These are phyloP conservation scores for Ennomos quercinarius DNA, from an alignment of 2,888 invertebrate genomes.

Conservation along the genomic window DNA sequence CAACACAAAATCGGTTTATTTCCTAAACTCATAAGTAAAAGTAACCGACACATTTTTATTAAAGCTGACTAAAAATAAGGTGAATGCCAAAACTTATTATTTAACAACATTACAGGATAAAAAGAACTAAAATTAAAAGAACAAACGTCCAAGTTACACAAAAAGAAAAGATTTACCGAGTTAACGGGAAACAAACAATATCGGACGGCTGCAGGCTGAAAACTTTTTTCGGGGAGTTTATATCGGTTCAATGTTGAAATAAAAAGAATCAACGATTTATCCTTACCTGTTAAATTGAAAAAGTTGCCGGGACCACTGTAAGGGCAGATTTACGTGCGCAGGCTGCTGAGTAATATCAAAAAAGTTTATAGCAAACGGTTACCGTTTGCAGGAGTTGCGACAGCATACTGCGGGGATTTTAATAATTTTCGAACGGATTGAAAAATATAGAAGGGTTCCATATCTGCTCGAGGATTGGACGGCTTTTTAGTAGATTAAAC, in stretches of 20 bases:
- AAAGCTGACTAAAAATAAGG: too few relatives aligned
- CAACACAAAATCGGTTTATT: too few relatives aligned
- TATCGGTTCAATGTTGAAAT: constrained; percentile 83
- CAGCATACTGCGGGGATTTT: constrained; percentile 60
- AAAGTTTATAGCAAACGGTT: constrained; percentile 78
- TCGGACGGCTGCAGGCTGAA: constrained; percentile 56
- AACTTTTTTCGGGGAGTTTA: constrained; percentile 75
- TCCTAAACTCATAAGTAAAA: too few relatives aligned
- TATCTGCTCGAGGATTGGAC: constrained; percentile 33
- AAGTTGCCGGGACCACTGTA: constrained; percentile 80
- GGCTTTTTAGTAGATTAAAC: constrained; percentile 29
- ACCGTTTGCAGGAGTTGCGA: constrained; percentile 55
- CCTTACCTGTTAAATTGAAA: constrained; percentile 85
- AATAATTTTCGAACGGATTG: constrained; percentile 71
- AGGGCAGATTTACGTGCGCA: constrained; percentile 82
- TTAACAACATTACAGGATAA: constrained; percentile 3
- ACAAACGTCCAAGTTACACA: constrained; percentile 46
- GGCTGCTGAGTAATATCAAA: constrained; percentile 82
- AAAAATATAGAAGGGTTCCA: constrained; percentile 50
- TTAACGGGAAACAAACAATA: constrained; percentile 73
- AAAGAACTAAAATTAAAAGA: constrained; percentile 30
- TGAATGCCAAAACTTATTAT: too few relatives aligned
- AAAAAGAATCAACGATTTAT: constrained; percentile 85
- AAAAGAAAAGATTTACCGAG: constrained; percentile 63
- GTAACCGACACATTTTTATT: too few relatives aligned